Evolutionary conservation across 2,888 invertebrate genomes (phyloP).

Genomic region (Aporophyla lueneburgensis): DNA sequence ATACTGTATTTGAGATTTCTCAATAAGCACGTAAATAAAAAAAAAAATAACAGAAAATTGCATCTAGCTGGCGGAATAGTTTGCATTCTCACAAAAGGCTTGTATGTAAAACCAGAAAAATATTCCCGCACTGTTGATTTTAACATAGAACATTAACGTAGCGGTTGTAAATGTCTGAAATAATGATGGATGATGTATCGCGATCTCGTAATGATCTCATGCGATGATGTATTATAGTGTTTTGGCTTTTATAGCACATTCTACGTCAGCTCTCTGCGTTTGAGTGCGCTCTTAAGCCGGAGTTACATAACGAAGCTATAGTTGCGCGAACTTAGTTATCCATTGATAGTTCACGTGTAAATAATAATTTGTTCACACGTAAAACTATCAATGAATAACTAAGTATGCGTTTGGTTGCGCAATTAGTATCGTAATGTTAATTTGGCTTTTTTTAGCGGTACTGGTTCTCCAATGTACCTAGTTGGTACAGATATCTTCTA

Average conservation of each 20-base stretch:
- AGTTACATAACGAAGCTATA: too few relatives aligned
- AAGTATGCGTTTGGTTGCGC: too few relatives aligned
- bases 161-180: constrained; percentile 34
- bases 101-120: constrained; percentile 3
- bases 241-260: constrained; percentile 43
- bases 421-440: too few relatives aligned
- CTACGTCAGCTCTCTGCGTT: constrained; percentile 15
- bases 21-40: too few relatives aligned
- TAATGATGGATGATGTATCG: constrained; percentile 45
- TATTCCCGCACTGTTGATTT: constrained; percentile 17
- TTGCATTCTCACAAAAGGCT: not conserved
- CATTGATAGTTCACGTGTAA: too few relatives aligned
- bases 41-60: too few relatives aligned
- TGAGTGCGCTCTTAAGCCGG: not conserved
- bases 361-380: too few relatives aligned
- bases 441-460: not conserved
- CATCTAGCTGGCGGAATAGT: not conserved
- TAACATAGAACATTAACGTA: constrained; percentile 45
- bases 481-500: not conserved
- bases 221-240: constrained; percentile 35
- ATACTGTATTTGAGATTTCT: too few relatives aligned
- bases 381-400: too few relatives aligned
- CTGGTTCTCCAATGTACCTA: too few relatives aligned
- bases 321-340: too few relatives aligned
- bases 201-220: constrained; percentile 31